phyloP scores from a whole-genome alignment of 1,140 invertebrate genomes.

The Scylla paramamosain region DNA sequence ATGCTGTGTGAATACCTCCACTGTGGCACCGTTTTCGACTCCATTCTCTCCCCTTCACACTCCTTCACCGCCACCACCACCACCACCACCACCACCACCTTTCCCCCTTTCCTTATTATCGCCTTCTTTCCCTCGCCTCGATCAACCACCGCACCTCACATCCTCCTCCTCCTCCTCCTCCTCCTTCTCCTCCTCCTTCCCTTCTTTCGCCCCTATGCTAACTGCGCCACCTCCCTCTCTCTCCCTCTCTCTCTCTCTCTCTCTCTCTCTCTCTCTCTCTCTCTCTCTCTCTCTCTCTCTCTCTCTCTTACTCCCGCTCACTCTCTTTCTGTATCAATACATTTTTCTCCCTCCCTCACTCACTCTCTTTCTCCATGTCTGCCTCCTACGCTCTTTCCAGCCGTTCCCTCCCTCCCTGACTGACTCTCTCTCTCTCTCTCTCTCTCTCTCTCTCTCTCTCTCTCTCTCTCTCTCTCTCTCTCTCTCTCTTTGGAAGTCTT shows the following conservation, averaged over 20 bases:
- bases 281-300: not conserved
- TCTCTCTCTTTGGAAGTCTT: conserved; percentile 54
- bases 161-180: not conserved
- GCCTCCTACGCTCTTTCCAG: not conserved
- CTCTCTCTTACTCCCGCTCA: not conserved
- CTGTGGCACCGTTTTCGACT: not conserved
- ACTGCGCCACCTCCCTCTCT: too few species aligned
- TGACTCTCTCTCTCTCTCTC: conserved; percentile 50
- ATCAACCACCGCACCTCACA: not conserved
- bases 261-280: not conserved
- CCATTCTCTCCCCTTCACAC: not conserved
- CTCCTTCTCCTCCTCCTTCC: not conserved
- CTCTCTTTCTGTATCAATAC: not conserved
- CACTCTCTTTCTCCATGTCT: conserved; percentile 30
- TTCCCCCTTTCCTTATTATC: not conserved
- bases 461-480: conserved; percentile 48
- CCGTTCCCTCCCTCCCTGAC: not conserved
- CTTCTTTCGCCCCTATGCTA: not conserved
- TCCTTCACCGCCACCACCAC: conserved; percentile 4
- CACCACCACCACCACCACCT: too few species aligned
- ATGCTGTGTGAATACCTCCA: not conserved
- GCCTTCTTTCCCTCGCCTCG: not conserved
- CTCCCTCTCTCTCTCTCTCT: too few species aligned
- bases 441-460: conserved; percentile 47
- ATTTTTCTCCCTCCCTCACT: not conserved